Conservation (phyloP, 2,113 vertebrate species). For the Oryzias javanicus region DNA sequence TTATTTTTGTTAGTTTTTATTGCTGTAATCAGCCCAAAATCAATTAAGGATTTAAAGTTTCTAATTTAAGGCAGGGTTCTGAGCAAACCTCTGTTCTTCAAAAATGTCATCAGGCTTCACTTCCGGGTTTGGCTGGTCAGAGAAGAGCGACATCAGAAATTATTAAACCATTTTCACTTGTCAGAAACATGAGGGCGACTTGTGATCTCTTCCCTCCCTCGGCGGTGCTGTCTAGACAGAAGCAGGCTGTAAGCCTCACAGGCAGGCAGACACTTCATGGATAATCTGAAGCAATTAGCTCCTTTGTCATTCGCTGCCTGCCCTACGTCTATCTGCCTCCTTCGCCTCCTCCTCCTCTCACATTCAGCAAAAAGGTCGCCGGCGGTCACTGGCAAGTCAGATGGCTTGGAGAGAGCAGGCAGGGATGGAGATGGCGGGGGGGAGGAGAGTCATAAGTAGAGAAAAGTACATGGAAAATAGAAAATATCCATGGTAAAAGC, state of each 20-base stretch:
- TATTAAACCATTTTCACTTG: slow-evolving; percentile 15
- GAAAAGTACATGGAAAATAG: background rate
- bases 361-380: slow-evolving; percentile 61
- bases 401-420: slow-evolving; percentile 43
- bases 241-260: slow-evolving; percentile 47
- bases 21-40: too few species aligned
- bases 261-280: slow-evolving; percentile 59
- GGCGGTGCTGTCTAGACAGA: slow-evolving; percentile 58
- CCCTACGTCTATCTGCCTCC: slow-evolving; percentile 50
- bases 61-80: too few species aligned
- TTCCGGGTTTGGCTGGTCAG: background rate
- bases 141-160: background rate
- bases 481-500: background rate
- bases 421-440: background rate
- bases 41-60: too few species aligned
- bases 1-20: too few species aligned
- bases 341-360: slow-evolving; percentile 37
- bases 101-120: background rate
- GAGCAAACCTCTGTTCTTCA: too few species aligned
- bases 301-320: slow-evolving; percentile 64
- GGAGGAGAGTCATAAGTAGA: background rate
- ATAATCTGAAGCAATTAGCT: slow-evolving; percentile 71
- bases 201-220: slow-evolving; percentile 51
- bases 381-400: slow-evolving; percentile 53
- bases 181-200: slow-evolving; percentile 12